A percentile compares a stretch with the other conserved stretches of the same genome.
Evolutionary conservation across 2,797 vertebrate genomes (phyloP).

Genomic region (Buceros bicornis): DNA sequence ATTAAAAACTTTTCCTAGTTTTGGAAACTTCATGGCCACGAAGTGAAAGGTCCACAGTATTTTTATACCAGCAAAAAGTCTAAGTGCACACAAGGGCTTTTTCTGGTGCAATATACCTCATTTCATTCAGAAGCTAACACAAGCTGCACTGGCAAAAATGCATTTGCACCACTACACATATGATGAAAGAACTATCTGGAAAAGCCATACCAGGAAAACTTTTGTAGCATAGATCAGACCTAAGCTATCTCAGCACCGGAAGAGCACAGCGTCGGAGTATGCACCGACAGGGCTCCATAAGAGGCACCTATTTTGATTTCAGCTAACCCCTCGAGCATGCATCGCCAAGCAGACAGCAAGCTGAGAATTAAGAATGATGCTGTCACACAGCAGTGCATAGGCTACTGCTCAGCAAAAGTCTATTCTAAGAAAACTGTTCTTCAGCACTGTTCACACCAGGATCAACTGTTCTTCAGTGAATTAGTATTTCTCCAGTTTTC

Average conservation of each 20-base stretch:
- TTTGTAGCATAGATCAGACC: not conserved
- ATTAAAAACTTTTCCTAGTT: not conserved
- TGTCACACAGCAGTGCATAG: not conserved
- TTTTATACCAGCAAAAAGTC: not conserved
- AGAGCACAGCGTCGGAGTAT: accelerated
- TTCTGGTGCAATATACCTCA: not conserved
- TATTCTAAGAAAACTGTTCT: not conserved
- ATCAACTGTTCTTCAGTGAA: not conserved
- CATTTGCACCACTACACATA: not conserved
- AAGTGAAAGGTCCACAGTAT: not conserved
- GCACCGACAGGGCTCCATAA: accelerated
- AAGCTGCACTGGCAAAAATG: not conserved
- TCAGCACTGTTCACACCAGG: not conserved
- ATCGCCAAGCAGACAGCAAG: not conserved
- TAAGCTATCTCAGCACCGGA: not conserved
- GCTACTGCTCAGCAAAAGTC: slow-evolving; percentile 11
- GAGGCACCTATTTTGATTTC: not conserved
- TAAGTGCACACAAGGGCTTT: not conserved
- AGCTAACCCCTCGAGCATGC: accelerated
- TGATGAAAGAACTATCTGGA: not conserved
- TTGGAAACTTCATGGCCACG: not conserved
- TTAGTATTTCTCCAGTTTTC: not conserved
- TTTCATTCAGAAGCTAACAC: not conserved
- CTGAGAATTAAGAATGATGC: not conserved
- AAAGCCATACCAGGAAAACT: not conserved